phyloP scores from a whole-genome alignment of 2,888 invertebrate species.

The Aelia acuminata region DNA sequence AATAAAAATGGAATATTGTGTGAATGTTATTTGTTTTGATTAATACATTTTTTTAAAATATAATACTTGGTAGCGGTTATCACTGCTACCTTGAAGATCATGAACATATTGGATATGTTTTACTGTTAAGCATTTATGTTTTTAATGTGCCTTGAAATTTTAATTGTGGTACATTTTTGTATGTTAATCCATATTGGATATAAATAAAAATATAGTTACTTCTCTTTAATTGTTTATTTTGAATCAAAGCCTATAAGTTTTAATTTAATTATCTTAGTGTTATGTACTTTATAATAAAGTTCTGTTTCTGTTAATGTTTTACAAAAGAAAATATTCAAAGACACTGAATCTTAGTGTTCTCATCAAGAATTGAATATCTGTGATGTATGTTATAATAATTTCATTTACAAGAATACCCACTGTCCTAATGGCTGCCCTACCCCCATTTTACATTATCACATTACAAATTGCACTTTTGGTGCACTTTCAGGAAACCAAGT shows the following conservation, averaged over 20 bases:
- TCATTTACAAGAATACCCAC: too few species aligned
- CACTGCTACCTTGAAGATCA: not conserved
- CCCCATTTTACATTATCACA: too few species aligned
- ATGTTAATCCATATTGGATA: slow-evolving; percentile 40
- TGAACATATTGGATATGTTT: slow-evolving; percentile 9
- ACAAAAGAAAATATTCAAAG: too few species aligned
- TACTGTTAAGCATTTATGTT: not conserved
- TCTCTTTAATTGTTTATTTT: not conserved
- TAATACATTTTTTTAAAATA: slow-evolving; percentile 26
- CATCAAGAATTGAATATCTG: too few species aligned
- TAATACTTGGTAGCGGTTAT: slow-evolving; percentile 11
- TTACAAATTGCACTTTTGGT: too few species aligned
- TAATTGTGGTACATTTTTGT: slow-evolving; percentile 34
- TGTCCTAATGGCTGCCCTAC: too few species aligned
- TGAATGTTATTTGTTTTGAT: slow-evolving; percentile 48
- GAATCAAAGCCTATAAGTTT: not conserved
- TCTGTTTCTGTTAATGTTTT: too few species aligned
- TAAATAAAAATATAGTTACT: slow-evolving; percentile 1
- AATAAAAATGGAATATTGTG: slow-evolving; percentile 65
- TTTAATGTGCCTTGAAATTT: slow-evolving; percentile 17
- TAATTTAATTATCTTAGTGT: not conserved
- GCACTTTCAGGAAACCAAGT: too few species aligned
- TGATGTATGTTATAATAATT: too few species aligned
- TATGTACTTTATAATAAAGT: too few species aligned
- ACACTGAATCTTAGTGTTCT: too few species aligned